These are phyloP conservation scores for Xylophagus ater DNA, from an alignment of 2,888 invertebrate species.

Conservation along the genomic window DNA sequence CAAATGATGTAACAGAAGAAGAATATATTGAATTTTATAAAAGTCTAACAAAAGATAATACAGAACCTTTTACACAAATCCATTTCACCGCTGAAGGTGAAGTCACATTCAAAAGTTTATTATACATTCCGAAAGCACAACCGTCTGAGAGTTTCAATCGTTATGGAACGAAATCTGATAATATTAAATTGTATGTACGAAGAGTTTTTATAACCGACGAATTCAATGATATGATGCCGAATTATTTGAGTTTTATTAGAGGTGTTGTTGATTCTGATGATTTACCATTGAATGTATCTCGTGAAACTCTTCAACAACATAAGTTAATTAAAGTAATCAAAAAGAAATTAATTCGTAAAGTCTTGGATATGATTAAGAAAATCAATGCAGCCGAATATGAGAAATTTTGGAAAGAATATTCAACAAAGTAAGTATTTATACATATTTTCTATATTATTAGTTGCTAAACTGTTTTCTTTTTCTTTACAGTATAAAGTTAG, in stretches of 20 bases:
- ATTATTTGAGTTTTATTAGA: constrained; percentile 87
- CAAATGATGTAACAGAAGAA: constrained; percentile 67
- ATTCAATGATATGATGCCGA: constrained; percentile 99
- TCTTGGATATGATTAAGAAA: constrained; percentile 96
- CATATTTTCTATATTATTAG: background rate
- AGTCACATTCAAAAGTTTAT: constrained; percentile 93
- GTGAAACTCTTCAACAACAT: constrained; percentile 97
- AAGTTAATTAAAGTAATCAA: constrained; percentile 98
- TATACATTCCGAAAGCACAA: constrained; percentile 85
- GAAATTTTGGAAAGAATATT: constrained; percentile 98
- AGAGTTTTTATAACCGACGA: constrained; percentile 99
- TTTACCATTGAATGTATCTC: constrained; percentile 92
- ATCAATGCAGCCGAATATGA: constrained; percentile 79
- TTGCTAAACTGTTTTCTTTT: too few species aligned
- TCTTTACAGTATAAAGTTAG: constrained; percentile 68
- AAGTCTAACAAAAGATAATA: constrained; percentile 79
- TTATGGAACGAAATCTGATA: constrained; percentile 88
- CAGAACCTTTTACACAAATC: constrained; percentile 66
- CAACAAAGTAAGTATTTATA: constrained; percentile 66
- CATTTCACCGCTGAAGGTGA: constrained; percentile 99
- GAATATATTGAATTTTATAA: constrained; percentile 96
- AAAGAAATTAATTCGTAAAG: constrained; percentile 96
- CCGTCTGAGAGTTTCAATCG: constrained; percentile 90
- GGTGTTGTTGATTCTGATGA: constrained; percentile 99
- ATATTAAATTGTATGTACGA: constrained; percentile 93